phyloP scores from a whole-genome alignment of 2,888 invertebrate species.

The Monoplex corrugatus region DNA sequence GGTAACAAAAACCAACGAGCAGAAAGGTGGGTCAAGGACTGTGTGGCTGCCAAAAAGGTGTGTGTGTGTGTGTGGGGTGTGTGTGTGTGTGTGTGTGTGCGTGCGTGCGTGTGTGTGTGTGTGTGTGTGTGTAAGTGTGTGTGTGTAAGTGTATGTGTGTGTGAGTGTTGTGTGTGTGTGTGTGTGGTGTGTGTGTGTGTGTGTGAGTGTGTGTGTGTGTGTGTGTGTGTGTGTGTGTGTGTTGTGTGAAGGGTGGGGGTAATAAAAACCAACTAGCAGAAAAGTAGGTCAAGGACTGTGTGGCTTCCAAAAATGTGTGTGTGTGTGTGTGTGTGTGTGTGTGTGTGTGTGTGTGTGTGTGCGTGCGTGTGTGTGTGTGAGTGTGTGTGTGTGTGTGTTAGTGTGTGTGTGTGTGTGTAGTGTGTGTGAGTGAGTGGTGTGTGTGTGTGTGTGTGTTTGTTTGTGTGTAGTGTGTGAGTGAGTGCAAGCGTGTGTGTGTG shows the following conservation, averaged over 20 bases:
- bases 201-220: not conserved
- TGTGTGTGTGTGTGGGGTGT: too few relatives aligned
- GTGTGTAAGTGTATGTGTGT: not conserved
- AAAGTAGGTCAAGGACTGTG: too few relatives aligned
- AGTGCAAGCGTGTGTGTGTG: not conserved
- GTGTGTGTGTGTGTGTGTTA: not conserved
- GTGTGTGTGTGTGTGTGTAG: not conserved
- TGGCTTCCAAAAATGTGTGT: too few relatives aligned
- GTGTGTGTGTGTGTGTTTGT: slow-evolving; percentile 7
- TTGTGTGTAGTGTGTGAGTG: too few relatives aligned
- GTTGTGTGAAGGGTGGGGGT: too few relatives aligned
- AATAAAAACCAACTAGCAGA: too few relatives aligned
- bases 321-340: slow-evolving; percentile 19
- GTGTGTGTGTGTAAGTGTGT: too few relatives aligned
- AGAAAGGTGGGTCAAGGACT: too few relatives aligned
- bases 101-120: too few relatives aligned
- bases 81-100: too few relatives aligned
- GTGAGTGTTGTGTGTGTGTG: not conserved
- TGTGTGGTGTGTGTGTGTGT: not conserved
- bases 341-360: not conserved
- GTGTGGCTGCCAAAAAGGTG: too few relatives aligned
- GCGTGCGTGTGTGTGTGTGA: not conserved
- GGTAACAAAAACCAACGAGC: too few relatives aligned
- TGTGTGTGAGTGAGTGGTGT: not conserved
- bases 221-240: not conserved